Evolutionary conservation across 1,140 invertebrate genomes (phyloP), one percentile per base, ranked within the genome.

Genomic region (Drosophila rhopaloa): DNA sequence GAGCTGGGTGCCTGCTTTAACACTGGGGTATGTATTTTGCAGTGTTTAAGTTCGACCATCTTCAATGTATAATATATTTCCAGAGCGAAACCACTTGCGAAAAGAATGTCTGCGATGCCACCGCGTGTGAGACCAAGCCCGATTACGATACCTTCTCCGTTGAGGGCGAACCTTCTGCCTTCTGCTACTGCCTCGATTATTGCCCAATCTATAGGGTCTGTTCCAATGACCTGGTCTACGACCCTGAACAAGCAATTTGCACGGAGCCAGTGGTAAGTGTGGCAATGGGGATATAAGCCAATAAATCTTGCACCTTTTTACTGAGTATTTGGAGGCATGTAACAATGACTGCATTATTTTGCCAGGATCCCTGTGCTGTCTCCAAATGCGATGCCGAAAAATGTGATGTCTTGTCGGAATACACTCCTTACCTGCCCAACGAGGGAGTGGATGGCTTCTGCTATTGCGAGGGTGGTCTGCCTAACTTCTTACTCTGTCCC

Each of bases 161-260:
- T 13, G 5, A 13, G 0, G 16, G n/a, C 19, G 40, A 58, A 1
- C 0, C 43, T 0, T 16, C 24, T 0, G 58, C 44, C 0, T 84
- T 60, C 32, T 83, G 81, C 50, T 65, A 58, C 37, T 83, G 81
- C 43, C 8, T 11, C 0, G 43, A 76, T 27, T 37, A 5, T n/a
- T 82, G 80, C 13, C 70, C 71, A 0, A 4, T 80, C 0, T 76
- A 57, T 11, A 0, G 0, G 0, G 0, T 0, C 0, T 89, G 84
- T 16, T 14, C 14, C 0, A 5, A 8, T 0, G n/a, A 13, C 40
- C 27, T 6, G 8, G 46, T 43, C 8, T 81, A 32, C 5, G 44
- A 89, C 32, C 0, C 1, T 0, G 0, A 5, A 0, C 1, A 65
- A 0, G 8, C 19, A 14, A 16, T 59, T 8, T 90, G 83, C 37